phyloP scores from a whole-genome alignment of 2,797 vertebrate genomes.

The Aulostomus chinensis region DNA sequence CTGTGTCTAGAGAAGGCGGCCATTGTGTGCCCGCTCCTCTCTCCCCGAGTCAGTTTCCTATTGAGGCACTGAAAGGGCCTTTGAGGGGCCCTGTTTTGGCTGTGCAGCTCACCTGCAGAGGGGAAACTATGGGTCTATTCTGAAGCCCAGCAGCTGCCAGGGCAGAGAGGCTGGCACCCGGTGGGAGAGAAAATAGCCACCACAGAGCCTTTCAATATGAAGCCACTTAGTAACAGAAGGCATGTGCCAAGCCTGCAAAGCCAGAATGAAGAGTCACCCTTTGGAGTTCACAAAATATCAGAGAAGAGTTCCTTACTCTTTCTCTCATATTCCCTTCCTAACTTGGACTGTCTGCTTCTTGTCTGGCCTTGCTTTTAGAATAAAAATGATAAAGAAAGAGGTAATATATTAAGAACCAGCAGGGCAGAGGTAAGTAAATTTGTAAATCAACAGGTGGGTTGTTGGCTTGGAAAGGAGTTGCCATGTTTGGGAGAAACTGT shows the following conservation, averaged over 20 bases:
- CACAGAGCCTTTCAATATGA: slow-evolving; percentile 84
- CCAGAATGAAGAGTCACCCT: slow-evolving; percentile 84
- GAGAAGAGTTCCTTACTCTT: slow-evolving; percentile 50
- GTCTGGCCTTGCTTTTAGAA: slow-evolving; percentile 26
- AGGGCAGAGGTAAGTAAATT: not conserved
- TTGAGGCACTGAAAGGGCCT: slow-evolving; percentile 86
- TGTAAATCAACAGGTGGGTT: slow-evolving; percentile 27
- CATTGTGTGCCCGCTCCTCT: slow-evolving; percentile 83
- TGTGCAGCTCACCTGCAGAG: slow-evolving; percentile 88
- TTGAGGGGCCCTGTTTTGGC: slow-evolving; percentile 88
- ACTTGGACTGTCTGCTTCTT: slow-evolving; percentile 16
- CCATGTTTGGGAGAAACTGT: slow-evolving; percentile 12
- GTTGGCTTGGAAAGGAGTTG: not conserved
- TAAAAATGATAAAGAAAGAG: slow-evolving; percentile 11
- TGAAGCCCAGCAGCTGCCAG: slow-evolving; percentile 87
- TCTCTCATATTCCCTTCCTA: slow-evolving; percentile 17
- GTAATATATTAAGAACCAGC: not conserved
- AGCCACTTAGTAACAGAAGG: slow-evolving; percentile 90
- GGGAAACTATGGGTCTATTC: slow-evolving; percentile 84
- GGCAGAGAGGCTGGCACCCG: slow-evolving; percentile 87
- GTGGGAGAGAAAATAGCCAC: slow-evolving; percentile 83
- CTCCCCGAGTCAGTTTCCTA: slow-evolving; percentile 84
- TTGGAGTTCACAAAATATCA: slow-evolving; percentile 80
- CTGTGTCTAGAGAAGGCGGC: slow-evolving; percentile 82
- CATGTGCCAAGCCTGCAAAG: slow-evolving; percentile 88